phyloP scores from a whole-genome alignment of 2,113 vertebrate genomes.

The Nibea albiflora region DNA sequence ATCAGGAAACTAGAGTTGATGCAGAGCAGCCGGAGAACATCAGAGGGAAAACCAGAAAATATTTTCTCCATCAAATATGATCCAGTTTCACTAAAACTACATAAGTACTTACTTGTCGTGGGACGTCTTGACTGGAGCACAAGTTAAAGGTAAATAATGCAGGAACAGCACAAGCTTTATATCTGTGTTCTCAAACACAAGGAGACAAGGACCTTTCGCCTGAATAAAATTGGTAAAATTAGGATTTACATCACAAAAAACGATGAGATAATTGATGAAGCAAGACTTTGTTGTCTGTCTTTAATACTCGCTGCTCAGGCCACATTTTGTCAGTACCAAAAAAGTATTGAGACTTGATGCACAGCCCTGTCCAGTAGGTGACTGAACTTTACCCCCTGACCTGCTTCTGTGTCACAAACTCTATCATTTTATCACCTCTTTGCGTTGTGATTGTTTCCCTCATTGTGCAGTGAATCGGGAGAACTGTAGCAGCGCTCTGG shows the following conservation, averaged over 20 bases:
- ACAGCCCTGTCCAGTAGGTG: not conserved
- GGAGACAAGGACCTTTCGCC: not conserved
- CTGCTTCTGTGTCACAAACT: not conserved
- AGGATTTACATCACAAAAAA: not conserved
- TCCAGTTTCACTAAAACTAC: no score
- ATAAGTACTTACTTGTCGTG: no score
- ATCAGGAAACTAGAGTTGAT: no score
- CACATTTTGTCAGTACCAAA: not conserved
- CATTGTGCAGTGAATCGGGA: not conserved
- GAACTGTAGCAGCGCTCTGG: not conserved
- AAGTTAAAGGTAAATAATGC: no score
- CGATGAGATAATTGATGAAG: not conserved
- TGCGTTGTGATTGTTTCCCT: constrained; percentile 3
- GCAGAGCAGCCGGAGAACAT: no score
- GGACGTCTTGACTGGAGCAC: no score
- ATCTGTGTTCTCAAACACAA: not conserved
- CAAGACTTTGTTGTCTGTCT: not conserved
- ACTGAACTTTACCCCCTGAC: not conserved
- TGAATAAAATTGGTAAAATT: not conserved
- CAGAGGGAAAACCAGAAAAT: no score
- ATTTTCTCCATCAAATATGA: no score
- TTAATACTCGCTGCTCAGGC: not conserved
- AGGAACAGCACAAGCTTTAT: no score
- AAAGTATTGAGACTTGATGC: not conserved
- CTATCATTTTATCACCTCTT: not conserved